These are phyloP conservation scores for Mirounga angustirostris DNA, from an alignment of 2,113 vertebrate species.

Conservation along the genomic window DNA sequence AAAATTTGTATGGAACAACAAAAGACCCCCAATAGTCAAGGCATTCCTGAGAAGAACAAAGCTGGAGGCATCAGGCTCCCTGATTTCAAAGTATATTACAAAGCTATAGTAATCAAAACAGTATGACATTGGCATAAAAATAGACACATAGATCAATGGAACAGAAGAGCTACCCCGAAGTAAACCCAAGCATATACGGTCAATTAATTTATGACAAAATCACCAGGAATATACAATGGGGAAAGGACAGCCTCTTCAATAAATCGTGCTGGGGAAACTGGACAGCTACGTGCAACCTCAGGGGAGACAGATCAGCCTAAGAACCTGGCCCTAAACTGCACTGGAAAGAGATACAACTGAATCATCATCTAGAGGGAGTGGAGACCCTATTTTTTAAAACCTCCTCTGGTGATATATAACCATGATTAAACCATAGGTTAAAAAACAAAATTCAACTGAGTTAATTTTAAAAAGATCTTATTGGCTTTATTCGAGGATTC, in stretches of 20 bases:
- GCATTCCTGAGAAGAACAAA: background rate
- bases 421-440: background rate
- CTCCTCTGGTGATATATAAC: background rate
- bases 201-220: background rate
- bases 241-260: background rate
- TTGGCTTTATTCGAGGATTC: background rate
- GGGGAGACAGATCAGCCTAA: background rate
- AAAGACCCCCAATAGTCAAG: background rate
- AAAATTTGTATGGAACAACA: background rate
- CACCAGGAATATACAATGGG: background rate
- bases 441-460: background rate
- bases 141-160: background rate
- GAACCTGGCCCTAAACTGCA: background rate
- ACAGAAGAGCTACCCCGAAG: background rate
- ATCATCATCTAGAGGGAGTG: background rate
- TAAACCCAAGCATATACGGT: background rate
- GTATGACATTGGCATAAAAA: background rate
- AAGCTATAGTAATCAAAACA: background rate
- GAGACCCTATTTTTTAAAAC: background rate
- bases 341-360: background rate
- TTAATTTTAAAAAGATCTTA: background rate
- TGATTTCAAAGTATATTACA: background rate
- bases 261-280: background rate
- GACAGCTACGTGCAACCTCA: background rate
- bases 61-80: background rate